phyloP scores from a whole-genome alignment of 1,140 invertebrate species.

The Euglossa dilemma region DNA sequence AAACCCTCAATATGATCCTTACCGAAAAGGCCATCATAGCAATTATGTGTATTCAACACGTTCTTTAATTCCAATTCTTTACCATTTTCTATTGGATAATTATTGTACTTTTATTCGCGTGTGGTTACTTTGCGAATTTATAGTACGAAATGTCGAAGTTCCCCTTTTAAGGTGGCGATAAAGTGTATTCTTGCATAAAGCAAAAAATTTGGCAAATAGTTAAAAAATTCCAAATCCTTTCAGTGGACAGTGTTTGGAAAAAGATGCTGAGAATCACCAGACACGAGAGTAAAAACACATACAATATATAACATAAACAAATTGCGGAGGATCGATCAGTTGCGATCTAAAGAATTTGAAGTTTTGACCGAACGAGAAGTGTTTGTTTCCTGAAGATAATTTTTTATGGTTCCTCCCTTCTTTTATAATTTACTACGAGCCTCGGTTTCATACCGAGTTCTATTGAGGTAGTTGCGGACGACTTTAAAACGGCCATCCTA shows the following conservation, averaged over 20 bases:
- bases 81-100: constrained; percentile 1
- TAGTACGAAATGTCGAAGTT: constrained; percentile 1
- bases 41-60: not conserved
- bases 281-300: constrained; percentile 19
- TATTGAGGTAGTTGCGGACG: constrained; percentile 58
- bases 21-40: not conserved
- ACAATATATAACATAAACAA: constrained; percentile 35
- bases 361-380: constrained; percentile 17
- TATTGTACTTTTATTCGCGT: not conserved
- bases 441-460: constrained; percentile 53
- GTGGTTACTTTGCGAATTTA: not conserved
- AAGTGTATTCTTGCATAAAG: not conserved
- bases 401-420: constrained; percentile 12
- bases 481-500: constrained; percentile 45
- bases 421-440: constrained; percentile 29
- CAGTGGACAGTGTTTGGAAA: constrained; percentile 3
- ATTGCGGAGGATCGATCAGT: constrained; percentile 10
- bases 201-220: constrained; percentile 11
- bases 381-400: constrained; percentile 35
- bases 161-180: not conserved
- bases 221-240: constrained; percentile 19
- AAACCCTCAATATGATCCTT: not conserved
- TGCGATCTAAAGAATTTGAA: constrained; percentile 44
- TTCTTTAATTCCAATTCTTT: not conserved
- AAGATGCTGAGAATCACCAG: constrained; percentile 6